Evolutionary conservation across 2,797 vertebrate genomes (phyloP), one percentile per base, ranked within the genome.

Genomic region (Percopsis omiscomaycus): DNA sequence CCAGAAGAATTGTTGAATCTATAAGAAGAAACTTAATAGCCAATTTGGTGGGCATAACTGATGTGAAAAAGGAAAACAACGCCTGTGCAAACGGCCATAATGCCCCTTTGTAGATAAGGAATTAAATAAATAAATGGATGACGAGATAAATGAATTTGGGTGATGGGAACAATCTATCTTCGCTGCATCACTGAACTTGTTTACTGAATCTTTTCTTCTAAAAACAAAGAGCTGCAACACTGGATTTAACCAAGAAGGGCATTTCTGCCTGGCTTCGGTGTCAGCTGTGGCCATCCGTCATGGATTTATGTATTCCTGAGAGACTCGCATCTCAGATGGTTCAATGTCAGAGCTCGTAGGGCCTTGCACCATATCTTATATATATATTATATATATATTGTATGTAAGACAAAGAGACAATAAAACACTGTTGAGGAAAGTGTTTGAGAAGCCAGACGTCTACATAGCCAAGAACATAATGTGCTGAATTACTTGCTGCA

Each of bases 191-290:
- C 76, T 87, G 85, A 80, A 79, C 86, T 86, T 88, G 81, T 88
- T 89, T 85, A 84, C 83, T 77, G 83, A 86, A 85, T 87, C 78
- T 79, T 78, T 86, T 81, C 76, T 89, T 74, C 86, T 82, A 82
- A 68, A 83, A 88, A 79, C 59, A 69, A 44, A 49, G 63, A 66
- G 57, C 64, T 69, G 57, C 54, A 71, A 67, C 55, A 56, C 65
- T 59, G 59, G 62, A 66, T 80, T 83, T 63, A 79, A 81, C 71
- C 65, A 72, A 77, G 64, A 80, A 83, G 71, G 81, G 82, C 84
- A 84, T 75, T 86, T 77, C 76, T 64, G 73, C 69, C 77, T 59
- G 71, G 80, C 75, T 71, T 85, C 68, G 71, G 78, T 66, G 66
- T 77, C 83, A 71, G 75, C 73, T 58, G 13, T 16, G 58, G 82